Evolutionary conservation across 2,113 vertebrate genomes (phyloP).

Genomic region (Ciconia boyciana): DNA sequence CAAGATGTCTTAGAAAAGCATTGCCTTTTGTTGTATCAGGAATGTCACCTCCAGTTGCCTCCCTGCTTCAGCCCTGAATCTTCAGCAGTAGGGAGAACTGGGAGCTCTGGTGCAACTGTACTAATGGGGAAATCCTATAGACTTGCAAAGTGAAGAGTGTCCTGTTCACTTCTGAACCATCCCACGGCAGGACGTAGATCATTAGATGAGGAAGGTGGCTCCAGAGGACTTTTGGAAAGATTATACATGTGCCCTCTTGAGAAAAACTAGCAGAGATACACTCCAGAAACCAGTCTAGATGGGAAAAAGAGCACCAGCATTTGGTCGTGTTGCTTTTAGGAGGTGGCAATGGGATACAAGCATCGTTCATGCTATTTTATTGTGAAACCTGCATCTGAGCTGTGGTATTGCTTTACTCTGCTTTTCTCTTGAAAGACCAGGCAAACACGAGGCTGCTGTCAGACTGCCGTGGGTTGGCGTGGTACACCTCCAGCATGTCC

Average conservation of each 20-base stretch:
- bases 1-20: not conserved
- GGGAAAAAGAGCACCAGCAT: not conserved
- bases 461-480: not conserved
- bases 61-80: not conserved
- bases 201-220: not conserved
- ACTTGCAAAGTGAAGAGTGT: not conserved
- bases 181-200: accelerated
- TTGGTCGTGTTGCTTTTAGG: accelerated
- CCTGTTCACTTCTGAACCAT: not conserved
- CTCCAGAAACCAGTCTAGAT: not conserved
- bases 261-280: not conserved
- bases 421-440: not conserved
- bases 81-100: not conserved
- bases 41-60: not conserved
- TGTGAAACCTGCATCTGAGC: not conserved
- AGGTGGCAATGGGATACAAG: not conserved
- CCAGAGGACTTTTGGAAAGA: not conserved
- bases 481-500: not conserved
- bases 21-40: not conserved
- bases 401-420: not conserved
- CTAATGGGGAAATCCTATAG: not conserved
- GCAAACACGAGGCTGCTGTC: not conserved
- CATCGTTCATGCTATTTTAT: not conserved
- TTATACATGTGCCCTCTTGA: accelerated
- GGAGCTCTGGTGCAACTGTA: not conserved